Evolutionary conservation across 2,113 vertebrate genomes (phyloP).

Genomic region (Tiliqua scincoides): DNA sequence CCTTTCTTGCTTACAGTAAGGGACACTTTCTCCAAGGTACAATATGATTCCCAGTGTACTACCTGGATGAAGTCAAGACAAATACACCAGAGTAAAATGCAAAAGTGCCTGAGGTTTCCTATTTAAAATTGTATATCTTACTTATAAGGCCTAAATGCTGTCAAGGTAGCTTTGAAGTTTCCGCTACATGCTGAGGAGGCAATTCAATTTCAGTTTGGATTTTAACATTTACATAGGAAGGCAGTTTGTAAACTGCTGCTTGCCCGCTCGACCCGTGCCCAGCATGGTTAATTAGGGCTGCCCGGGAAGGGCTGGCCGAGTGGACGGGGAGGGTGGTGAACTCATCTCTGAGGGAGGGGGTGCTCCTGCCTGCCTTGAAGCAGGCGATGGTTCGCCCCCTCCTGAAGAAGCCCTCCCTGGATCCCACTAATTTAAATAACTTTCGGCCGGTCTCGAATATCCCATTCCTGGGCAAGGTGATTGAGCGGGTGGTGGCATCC

Average conservation of each 20-base stretch:
- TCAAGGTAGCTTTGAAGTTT: neutral
- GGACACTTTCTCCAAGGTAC: neutral
- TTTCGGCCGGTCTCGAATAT: no score
- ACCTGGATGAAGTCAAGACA: neutral
- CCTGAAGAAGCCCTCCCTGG: no score
- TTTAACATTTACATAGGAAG: neutral
- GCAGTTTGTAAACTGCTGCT: neutral
- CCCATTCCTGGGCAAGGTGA: no score
- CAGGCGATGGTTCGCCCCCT: no score
- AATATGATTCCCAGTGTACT: neutral
- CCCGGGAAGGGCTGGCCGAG: no score
- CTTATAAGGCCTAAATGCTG: neutral
- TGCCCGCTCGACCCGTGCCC: no score
- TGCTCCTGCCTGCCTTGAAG: no score
- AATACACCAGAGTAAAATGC: neutral
- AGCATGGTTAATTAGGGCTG: no score
- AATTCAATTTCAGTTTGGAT: neutral
- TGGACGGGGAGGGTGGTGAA: no score
- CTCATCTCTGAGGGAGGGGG: no score
- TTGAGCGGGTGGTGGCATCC: no score
- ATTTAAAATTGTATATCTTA: neutral
- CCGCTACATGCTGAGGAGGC: neutral
- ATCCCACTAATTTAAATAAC: no score
- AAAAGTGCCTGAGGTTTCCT: neutral
- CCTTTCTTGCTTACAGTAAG: neutral